Evolutionary conservation across 2,113 vertebrate genomes (phyloP), one percentile per base, ranked within the genome.

Genomic region (Centrocercus urophasianus): DNA sequence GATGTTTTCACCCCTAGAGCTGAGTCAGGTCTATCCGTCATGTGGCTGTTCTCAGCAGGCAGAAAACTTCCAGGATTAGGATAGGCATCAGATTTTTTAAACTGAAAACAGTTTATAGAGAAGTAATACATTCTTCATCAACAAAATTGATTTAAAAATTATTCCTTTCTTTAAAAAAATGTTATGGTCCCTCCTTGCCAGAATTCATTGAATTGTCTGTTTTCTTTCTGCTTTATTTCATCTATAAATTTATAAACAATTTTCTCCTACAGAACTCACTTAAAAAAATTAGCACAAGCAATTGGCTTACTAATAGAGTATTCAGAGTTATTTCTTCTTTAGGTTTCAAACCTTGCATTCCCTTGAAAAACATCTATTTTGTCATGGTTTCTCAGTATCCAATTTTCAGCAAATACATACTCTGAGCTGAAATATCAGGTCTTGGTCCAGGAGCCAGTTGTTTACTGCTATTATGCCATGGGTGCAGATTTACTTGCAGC

Each of bases 241-340:
- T 84, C 89, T 88, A 78, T 63, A 16, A 82, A 73, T 76, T 76
- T 89, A 61, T 72, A 65, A 79, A 70, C 5, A 48, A 9, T 72
- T 75, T 64, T 38, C 8, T 73, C 12, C 24, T 70, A 73, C 59
- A 78, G 48, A 89, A 61, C 30, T 78, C 32, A 13, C 9, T 30
- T 65, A 22, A 92, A 76, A 60, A 86, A 67, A 72, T 10, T 21
- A 47, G 34, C 54, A 69, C 32, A 32, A 72, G n/a, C 24, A 59
- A n/a, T 59, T 32, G n/a, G 40, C 8, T 80, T 79, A 36, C 64
- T 83, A 89, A 50, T 4, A 7, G 38, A 70, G 20, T 34, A 38
- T 74, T 83, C 52, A 81, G 40, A 52, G n/a, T 79, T 65, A 21
- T 86, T 78, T 76, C 18, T 83, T 83, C 59, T 64, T 88, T 47